Percentiles rank a stretch among this genome's conserved stretches.
phyloP scores from a whole-genome alignment of 2,888 invertebrate species.

The Ditula angustiorana region DNA sequence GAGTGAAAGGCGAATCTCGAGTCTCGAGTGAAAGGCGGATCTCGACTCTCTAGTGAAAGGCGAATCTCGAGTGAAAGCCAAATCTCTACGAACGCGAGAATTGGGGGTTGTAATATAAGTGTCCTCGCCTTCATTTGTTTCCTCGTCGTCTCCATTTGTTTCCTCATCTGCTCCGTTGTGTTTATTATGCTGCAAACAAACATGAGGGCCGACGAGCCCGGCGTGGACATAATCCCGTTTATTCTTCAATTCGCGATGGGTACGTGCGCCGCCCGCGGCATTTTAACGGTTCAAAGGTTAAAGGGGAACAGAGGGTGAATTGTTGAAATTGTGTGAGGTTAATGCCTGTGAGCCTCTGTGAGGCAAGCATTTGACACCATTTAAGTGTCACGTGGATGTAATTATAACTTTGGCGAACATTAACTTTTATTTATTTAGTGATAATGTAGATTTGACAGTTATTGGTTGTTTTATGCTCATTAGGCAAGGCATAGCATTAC shows the following conservation, averaged over 20 bases:
- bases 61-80: too few relatives aligned
- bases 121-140: neutral
- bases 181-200: conserved; percentile 29
- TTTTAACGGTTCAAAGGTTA: conserved; percentile 42
- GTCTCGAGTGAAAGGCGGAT: too few relatives aligned
- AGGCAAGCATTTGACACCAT: neutral
- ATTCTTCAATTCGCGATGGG: conserved; percentile 55
- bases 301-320: neutral
- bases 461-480: too few relatives aligned
- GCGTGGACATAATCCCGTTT: conserved; percentile 61
- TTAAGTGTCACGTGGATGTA: neutral
- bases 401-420: neutral
- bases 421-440: too few relatives aligned
- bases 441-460: too few relatives aligned
- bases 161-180: conserved; percentile 5
- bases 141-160: neutral
- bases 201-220: conserved; percentile 6
- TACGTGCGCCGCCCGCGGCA: conserved; percentile 58
- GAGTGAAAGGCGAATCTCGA: too few relatives aligned
- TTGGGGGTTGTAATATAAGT: too few relatives aligned
- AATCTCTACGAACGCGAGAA: too few relatives aligned
- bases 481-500: too few relatives aligned
- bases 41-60: too few relatives aligned
- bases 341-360: conserved; percentile 32
- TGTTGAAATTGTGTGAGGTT: neutral